These are phyloP conservation scores for Mormyrus proboscirostris DNA, from an alignment of 2,797 vertebrate genomes.

Conservation along the genomic window DNA sequence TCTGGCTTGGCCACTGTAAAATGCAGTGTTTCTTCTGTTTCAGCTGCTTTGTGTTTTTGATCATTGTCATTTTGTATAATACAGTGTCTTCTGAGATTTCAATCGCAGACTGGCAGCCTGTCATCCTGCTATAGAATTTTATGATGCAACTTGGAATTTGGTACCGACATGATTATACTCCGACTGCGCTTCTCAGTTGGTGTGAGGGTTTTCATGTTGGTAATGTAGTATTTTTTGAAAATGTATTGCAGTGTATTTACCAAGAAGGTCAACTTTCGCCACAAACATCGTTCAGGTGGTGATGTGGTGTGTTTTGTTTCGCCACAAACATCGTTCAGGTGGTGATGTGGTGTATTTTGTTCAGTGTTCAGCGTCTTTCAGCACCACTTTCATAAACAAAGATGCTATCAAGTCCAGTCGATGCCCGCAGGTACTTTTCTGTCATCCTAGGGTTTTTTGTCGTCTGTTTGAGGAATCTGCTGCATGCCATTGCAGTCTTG, in stretches of 20 bases:
- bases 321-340: neutral
- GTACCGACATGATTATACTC: neutral
- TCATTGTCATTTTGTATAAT: neutral
- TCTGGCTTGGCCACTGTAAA: neutral
- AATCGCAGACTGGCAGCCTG: neutral
- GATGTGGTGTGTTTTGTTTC: neutral
- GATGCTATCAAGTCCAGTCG: neutral
- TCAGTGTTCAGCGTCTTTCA: neutral
- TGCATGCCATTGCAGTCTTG: neutral
- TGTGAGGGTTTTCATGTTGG: neutral
- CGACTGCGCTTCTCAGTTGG: neutral
- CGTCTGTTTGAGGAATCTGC: neutral
- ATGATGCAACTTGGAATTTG: neutral
- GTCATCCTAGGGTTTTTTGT: neutral
- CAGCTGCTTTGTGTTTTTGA: neutral
- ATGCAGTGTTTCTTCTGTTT: neutral
- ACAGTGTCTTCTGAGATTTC: neutral
- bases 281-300: neutral
- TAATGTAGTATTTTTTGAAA: neutral
- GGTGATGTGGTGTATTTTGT: neutral
- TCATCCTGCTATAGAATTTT: neutral
- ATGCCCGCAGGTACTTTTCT: neutral
- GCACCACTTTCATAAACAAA: neutral
- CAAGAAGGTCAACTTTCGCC: neutral
- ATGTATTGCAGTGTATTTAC: neutral